A percentile compares a stretch with the other conserved stretches of the same genome.
Evolutionary conservation across 2,888 invertebrate species (phyloP).

Genomic region (Malthinus flaveolus): DNA sequence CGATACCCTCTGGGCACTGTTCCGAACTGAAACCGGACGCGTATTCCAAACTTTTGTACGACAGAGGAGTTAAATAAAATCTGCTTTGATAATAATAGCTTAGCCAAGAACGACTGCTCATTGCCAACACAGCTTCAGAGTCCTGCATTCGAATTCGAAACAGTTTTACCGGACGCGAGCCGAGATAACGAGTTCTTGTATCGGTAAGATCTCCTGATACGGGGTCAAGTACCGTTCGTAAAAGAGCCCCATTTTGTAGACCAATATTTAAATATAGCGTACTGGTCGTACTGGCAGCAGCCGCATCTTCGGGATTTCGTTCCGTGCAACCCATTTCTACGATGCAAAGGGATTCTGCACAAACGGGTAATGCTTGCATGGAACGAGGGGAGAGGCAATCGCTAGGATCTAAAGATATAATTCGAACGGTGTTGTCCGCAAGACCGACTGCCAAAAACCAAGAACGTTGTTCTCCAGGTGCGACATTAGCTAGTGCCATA

Average conservation of each 20-base stretch:
- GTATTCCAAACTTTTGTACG: constrained; percentile 95
- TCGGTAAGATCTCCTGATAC: constrained; percentile 97
- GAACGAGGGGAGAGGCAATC: constrained; percentile 94
- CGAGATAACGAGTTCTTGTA: constrained; percentile 94
- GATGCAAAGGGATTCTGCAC: constrained; percentile 95
- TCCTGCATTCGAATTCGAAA: constrained; percentile 96
- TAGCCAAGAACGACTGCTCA: constrained; percentile 97
- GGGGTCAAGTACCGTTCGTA: constrained; percentile 92
- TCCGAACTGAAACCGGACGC: constrained; percentile 96
- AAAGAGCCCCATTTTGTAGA: constrained; percentile 91
- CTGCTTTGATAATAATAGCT: constrained; percentile 98
- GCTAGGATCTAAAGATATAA: constrained; percentile 95
- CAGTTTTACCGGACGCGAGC: constrained; percentile 87
- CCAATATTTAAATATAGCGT: constrained; percentile 95
- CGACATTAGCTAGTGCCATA: constrained; percentile 96
- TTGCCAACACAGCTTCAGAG: constrained; percentile 94
- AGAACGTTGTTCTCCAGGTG: constrained; percentile 91
- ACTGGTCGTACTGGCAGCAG: constrained; percentile 69
- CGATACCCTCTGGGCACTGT: constrained; percentile 97
- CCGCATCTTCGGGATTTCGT: constrained; percentile 60
- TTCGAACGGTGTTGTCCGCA: constrained; percentile 94
- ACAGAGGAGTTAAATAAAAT: constrained; percentile 92
- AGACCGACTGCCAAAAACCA: constrained; percentile 96
- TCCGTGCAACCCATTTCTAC: constrained; percentile 86
- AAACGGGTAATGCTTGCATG: constrained; percentile 95